Base-by-base conservation (phyloP, 2,888 invertebrate species). In the Elegia similella region DNA sequence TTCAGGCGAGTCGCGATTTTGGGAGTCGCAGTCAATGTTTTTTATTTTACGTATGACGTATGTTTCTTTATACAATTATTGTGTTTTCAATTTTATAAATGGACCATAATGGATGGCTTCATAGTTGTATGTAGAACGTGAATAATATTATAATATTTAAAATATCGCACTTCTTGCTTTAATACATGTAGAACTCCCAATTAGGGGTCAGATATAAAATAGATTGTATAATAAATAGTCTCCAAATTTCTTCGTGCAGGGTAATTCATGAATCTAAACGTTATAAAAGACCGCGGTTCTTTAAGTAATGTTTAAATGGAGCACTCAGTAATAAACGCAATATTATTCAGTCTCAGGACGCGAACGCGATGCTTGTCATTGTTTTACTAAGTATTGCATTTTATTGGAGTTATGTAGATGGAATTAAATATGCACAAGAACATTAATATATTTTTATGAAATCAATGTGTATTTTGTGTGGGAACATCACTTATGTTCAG, bases 211-310 rank as follows among this genome's bases (percentile, higher is more conserved):
- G 78, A 68, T 73, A 76, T 74, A 71, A 76, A 76, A 78, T 73
- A 65, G 69, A 58, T 68, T 62, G 67, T 64, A 66, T 83, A 79
- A 47, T 47, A 74, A 75, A 79, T 83, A 82, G 79, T 75, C 78
- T 83, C 77, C 80, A 86, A 85, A 85, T 83, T 86, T 84, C 82
- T 87, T 84, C 87, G 88, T 88, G 88, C 88, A 87, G 88, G 88
- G 88, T 88, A 86, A 78, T 70, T 76, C 69, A 70, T 64, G 69
- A 65, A 73, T 63, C 34, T 65, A 70, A 68, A 64, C 64, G 66
- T 72, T 68, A 65, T 67, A 66, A 65, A 63, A 67, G 62, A 68
- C 71, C 72, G 68, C 70, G 63, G 70, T 69, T 76, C 69, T 71
- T 73, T 72, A 69, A 69, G 68, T 50, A 52, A 69, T 69, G 71